A percentile compares a stretch with the other conserved stretches of the same genome.
These are phyloP conservation scores for Schizotus pectinicornis DNA, from an alignment of 2,888 invertebrate species.

Conservation along the genomic window DNA sequence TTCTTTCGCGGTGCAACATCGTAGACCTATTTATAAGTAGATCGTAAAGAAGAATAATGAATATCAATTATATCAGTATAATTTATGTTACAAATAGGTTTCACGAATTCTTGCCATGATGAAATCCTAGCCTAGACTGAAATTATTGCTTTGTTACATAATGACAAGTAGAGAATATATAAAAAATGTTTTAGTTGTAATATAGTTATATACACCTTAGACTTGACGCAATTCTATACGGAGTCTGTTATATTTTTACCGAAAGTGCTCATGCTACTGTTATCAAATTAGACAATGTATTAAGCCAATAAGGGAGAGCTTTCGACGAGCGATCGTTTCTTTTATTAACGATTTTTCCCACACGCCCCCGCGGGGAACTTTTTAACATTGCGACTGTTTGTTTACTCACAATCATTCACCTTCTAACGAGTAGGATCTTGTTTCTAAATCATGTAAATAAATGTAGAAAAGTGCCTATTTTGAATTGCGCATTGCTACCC, in stretches of 20 bases:
- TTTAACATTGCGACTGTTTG: not conserved
- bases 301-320: conserved; percentile 10
- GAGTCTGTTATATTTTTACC: conserved; percentile 64
- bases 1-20: conserved; percentile 40
- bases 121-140: conserved; percentile 59
- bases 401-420: conserved; percentile 26
- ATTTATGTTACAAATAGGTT: conserved; percentile 48
- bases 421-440: conserved; percentile 20
- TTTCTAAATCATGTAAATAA: conserved; percentile 49
- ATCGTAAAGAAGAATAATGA: conserved; percentile 40
- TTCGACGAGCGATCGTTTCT: conserved; percentile 18
- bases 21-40: conserved; percentile 45
- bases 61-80: conserved; percentile 53
- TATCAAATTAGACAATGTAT: conserved; percentile 49
- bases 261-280: conserved; percentile 73
- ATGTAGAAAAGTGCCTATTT: conserved; percentile 58
- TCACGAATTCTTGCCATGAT: conserved; percentile 58
- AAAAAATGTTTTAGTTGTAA: conserved; percentile 46
- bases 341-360: not conserved
- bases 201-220: conserved; percentile 42
- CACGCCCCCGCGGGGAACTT: not conserved
- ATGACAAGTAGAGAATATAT: conserved; percentile 44
- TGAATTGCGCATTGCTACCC: conserved; percentile 58
- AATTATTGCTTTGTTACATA: conserved; percentile 52
- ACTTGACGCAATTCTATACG: conserved; percentile 46